Base-by-base conservation (phyloP, 2,888 invertebrate genomes). In the Clostera curtula region DNA sequence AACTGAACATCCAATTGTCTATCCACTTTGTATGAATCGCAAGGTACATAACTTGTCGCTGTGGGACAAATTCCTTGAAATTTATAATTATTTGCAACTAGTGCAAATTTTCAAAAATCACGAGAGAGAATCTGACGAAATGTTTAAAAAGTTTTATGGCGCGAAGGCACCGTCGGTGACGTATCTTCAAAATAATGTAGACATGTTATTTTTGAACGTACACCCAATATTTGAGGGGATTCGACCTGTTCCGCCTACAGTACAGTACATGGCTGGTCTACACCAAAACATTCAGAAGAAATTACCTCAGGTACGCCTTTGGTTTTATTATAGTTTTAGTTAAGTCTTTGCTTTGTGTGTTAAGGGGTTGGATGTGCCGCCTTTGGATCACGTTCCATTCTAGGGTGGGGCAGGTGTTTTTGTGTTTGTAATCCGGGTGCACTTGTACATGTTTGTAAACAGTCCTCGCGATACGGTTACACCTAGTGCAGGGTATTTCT, bases 181-280 rank as follows among this genome's bases (percentile, higher is more conserved):
- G 0, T 43, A 56, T 3, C 29, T 65, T 2, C 16, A 8, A 1
- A 39, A 55, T 5, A 63, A 59, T 34, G 46, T 64, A 2, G 40
- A 61, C 13, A 43, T 63, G 49, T 13, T 60, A 3, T 49, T 64
- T 10, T 5, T 65, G 3, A 63, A 61, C 29, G 29, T 43, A 37
- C 64, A 9, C n/a, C n/a, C n/a, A n/a, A n/a, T n/a, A n/a, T 64
- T 58, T 51, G 47, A 47, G 3, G 38, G 46, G 0, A 61, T 56
- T 25, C 40, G 46, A 10, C 64, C 65, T 2, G 43, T 53, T 1
- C 62, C 65, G 1, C 50, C 53, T 0, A 49, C 44, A 27, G 50
- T 64, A 3, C 22, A 63, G 9, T 51, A 52, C 7, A 51, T 62
- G 35, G 56, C 60, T 10, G 61, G 60, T 1, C 10, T 65, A 7